Evolutionary conservation across 2,888 invertebrate species (phyloP).

Genomic region (Lutraria lutraria): DNA sequence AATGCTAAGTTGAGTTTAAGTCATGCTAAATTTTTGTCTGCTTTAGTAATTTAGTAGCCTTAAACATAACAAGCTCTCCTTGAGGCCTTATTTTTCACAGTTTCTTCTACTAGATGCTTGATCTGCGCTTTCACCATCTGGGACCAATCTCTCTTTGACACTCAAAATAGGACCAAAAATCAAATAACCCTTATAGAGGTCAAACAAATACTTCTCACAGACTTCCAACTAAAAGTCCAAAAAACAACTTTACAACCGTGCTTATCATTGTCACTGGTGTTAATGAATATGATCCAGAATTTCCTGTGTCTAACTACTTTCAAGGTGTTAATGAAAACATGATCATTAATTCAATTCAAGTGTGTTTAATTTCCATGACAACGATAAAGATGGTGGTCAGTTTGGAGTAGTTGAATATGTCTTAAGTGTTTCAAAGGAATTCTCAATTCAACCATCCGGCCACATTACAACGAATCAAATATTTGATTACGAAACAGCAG

Average conservation of each 20-base stretch:
- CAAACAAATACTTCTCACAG: too few species aligned
- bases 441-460: constrained; percentile 94
- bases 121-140: too few species aligned
- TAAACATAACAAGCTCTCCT: too few species aligned
- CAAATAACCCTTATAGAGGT: too few species aligned
- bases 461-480: constrained; percentile 93
- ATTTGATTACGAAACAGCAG: constrained; percentile 94
- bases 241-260: constrained; percentile 91
- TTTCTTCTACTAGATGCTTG: too few species aligned
- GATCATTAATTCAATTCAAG: constrained; percentile 93
- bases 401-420: constrained; percentile 95
- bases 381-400: constrained; percentile 94
- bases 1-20: too few species aligned
- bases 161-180: too few species aligned
- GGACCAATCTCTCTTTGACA: too few species aligned
- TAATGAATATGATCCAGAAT: constrained; percentile 96
- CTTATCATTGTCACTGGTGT: constrained; percentile 93
- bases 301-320: constrained; percentile 95
- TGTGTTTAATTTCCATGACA: constrained; percentile 95
- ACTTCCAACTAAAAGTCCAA: constrained; percentile 67
- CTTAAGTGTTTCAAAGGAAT: constrained; percentile 89
- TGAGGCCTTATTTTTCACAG: too few species aligned
- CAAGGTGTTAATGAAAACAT: constrained; percentile 97
- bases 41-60: too few species aligned
- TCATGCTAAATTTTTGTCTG: too few species aligned